These are phyloP conservation scores for Lerista edwardsae DNA, from an alignment of 2,797 vertebrate species.

Conservation along the genomic window DNA sequence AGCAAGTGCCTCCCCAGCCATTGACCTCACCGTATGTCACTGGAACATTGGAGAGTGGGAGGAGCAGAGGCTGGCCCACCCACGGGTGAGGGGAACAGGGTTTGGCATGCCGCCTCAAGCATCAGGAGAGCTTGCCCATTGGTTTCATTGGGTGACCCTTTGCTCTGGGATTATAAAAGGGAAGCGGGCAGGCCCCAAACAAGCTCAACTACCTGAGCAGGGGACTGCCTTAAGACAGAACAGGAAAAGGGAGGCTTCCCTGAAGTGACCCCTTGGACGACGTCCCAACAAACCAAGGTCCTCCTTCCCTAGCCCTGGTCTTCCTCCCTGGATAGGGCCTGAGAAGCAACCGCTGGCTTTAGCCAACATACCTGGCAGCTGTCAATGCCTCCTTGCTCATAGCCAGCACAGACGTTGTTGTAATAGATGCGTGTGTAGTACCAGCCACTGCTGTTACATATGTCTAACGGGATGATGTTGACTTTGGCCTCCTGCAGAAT, in stretches of 20 bases:
- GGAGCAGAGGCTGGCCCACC: no score
- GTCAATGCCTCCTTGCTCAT: constrained; percentile 41
- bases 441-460: constrained; percentile 41
- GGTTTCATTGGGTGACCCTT: no score
- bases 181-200: not conserved
- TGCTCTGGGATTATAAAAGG: no score
- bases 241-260: not conserved
- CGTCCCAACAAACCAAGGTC: not conserved
- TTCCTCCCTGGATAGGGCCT: not conserved
- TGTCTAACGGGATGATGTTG: not conserved
- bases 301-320: not conserved
- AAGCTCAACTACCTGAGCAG: not conserved
- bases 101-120: no score
- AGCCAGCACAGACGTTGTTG: constrained; percentile 50
- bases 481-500: constrained; percentile 47
- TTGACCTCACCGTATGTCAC: no score
- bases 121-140: no score
- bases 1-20: no score
- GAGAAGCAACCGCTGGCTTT: not conserved
- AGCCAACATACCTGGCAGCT: constrained; percentile 39
- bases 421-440: constrained; percentile 17
- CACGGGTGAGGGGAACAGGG: no score
- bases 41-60: no score
- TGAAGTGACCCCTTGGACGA: accelerated
- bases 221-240: not conserved